Conservation (phyloP, 2,797 vertebrate genomes). For the Ctenopoma kingsleyae region DNA sequence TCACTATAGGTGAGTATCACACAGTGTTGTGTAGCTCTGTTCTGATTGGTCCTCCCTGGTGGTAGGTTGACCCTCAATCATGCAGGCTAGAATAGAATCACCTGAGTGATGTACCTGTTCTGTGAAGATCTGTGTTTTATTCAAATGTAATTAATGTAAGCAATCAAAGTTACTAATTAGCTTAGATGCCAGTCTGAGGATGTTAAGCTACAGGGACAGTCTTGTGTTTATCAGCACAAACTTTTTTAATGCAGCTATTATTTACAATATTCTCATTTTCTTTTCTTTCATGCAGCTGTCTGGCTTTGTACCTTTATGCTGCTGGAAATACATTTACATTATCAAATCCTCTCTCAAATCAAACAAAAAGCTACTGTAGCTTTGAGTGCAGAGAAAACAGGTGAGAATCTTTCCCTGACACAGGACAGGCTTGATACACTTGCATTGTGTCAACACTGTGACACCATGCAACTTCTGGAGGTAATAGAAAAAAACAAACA, state of each 20-base stretch:
- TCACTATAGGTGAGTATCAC: too few species aligned
- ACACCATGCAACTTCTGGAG: conserved; percentile 33
- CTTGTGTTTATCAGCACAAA: neutral
- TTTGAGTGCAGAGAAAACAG: conserved; percentile 46
- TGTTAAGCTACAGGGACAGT: neutral
- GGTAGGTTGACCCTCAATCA: too few species aligned
- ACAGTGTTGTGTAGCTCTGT: too few species aligned
- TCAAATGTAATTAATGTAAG: neutral
- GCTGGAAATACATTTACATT: conserved; percentile 15
- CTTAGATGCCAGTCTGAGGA: neutral
- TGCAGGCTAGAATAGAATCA: too few species aligned
- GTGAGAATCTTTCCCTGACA: conserved; percentile 49
- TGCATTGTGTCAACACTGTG: conserved; percentile 5
- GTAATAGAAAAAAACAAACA: conserved; percentile 21
- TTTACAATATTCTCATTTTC: neutral
- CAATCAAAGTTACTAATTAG: neutral
- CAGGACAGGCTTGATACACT: conserved; percentile 1
- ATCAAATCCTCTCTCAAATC: conserved; percentile 17
- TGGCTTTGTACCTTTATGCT: conserved; percentile 7
- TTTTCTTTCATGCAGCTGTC: neutral
- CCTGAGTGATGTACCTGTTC: too few species aligned
- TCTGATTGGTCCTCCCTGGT: too few species aligned
- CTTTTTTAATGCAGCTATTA: conserved; percentile 5
- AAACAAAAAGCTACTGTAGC: conserved; percentile 54
- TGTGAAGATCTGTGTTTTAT: too few species aligned